Percentiles rank a stretch among this genome's conserved stretches.
phyloP scores from a whole-genome alignment of 2,888 invertebrate genomes.

The Athalia rosae region DNA sequence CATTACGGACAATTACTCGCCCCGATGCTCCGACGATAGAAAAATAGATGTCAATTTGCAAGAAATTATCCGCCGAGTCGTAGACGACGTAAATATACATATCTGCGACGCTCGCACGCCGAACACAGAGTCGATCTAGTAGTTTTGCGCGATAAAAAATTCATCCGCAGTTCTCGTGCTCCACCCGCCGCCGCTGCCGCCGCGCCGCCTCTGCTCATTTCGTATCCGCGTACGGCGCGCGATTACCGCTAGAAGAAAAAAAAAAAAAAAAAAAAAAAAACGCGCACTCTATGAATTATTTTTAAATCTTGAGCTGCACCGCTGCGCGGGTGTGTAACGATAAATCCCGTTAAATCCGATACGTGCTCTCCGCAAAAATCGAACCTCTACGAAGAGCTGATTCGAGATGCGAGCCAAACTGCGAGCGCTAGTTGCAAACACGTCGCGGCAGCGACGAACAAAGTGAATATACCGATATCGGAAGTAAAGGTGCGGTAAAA shows the following conservation, averaged over 20 bases:
- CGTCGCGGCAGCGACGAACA: background rate
- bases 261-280: background rate
- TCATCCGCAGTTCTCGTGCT: too few species aligned
- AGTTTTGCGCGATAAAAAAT: too few species aligned
- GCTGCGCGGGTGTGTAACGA: too few species aligned
- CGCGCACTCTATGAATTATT: slow-evolving; percentile 1
- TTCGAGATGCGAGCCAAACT: slow-evolving; percentile 10
- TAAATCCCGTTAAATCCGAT: slow-evolving; percentile 16
- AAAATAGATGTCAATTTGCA: too few species aligned
- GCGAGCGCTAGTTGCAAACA: slow-evolving; percentile 20
- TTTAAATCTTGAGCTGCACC: background rate
- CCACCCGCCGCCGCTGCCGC: too few species aligned
- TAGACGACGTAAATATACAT: too few species aligned
- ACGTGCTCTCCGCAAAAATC: slow-evolving; percentile 7
- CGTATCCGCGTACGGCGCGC: background rate
- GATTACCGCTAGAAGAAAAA: background rate
- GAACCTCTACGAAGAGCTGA: slow-evolving; percentile 30
- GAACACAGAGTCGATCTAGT: too few species aligned
- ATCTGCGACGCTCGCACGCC: too few species aligned
- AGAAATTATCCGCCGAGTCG: too few species aligned
- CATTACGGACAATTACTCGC: background rate
- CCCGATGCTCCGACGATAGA: background rate
- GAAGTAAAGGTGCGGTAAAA: background rate
- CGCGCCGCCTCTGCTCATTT: too few species aligned
- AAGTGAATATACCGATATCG: background rate